These are phyloP conservation scores for Lamellibrachia luymesi DNA, from an alignment of 1,140 invertebrate genomes.

Conservation along the genomic window DNA sequence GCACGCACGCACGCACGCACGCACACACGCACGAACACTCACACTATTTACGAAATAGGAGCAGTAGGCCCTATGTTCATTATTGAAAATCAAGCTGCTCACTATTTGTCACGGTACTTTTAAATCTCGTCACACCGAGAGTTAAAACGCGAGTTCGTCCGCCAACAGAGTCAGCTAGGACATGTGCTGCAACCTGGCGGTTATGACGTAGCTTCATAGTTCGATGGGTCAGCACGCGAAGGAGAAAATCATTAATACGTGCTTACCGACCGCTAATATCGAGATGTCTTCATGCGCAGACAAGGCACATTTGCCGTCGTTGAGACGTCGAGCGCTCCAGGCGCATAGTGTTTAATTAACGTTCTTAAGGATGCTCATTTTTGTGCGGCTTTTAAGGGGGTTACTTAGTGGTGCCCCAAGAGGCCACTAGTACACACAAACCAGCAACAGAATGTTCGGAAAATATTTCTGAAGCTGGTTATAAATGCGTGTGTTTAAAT, in stretches of 20 bases:
- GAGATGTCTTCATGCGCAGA: background rate
- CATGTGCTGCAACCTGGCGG: background rate
- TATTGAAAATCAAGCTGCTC: too few relatives aligned
- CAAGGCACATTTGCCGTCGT: background rate
- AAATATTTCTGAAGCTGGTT: too few relatives aligned
- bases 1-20: too few relatives aligned
- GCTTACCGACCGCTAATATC: background rate
- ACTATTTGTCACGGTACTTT: too few relatives aligned
- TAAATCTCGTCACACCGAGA: too few relatives aligned
- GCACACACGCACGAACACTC: too few relatives aligned
- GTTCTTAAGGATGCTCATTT: background rate
- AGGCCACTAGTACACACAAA: too few relatives aligned
- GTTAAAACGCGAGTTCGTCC: background rate
- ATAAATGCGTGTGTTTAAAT: too few relatives aligned
- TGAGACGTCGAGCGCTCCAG: background rate
- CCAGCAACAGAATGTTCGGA: too few relatives aligned
- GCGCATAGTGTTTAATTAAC: slow-evolving; percentile 1
- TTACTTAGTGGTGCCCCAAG: too few relatives aligned
- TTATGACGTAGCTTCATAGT: background rate
- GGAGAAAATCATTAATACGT: background rate
- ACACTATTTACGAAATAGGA: too few relatives aligned
- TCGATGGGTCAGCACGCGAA: background rate
- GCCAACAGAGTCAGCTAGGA: background rate
- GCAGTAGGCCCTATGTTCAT: too few relatives aligned
- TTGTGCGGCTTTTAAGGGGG: background rate